phyloP scores from a whole-genome alignment of 2,797 vertebrate genomes.

The Merluccius polli region DNA sequence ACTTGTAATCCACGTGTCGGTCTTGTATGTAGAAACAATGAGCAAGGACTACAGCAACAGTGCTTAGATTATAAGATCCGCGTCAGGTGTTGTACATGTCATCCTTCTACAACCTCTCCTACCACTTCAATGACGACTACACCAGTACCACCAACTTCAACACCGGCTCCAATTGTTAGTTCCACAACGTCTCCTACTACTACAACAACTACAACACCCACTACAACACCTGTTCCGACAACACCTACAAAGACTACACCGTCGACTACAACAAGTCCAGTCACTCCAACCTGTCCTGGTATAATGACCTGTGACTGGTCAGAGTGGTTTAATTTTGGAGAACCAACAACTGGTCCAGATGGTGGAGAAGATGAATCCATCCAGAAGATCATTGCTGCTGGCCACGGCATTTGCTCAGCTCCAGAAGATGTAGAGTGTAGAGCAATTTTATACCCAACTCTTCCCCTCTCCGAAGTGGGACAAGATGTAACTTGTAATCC shows the following conservation, averaged over 20 bases:
- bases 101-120: neutral
- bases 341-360: no score
- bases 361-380: no score
- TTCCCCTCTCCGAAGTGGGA: no score
- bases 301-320: no score
- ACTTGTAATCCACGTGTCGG: conserved; percentile 32
- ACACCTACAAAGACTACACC: neutral
- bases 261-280: neutral
- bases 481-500: no score
- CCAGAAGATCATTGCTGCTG: no score
- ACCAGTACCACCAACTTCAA: neutral
- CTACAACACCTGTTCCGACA: neutral
- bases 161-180: neutral
- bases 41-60: neutral
- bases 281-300: no score
- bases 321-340: no score
- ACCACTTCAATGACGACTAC: neutral
- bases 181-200: neutral
- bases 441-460: no score
- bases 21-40: conserved; percentile 16
- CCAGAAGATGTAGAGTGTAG: no score
- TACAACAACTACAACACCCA: neutral
- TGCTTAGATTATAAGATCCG: conserved; percentile 20
- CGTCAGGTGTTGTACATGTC: no score
- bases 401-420: no score